Percentiles rank a stretch among this genome's conserved stretches.
phyloP scores from a whole-genome alignment of 1,140 invertebrate species.

The Micrasema longulum region DNA sequence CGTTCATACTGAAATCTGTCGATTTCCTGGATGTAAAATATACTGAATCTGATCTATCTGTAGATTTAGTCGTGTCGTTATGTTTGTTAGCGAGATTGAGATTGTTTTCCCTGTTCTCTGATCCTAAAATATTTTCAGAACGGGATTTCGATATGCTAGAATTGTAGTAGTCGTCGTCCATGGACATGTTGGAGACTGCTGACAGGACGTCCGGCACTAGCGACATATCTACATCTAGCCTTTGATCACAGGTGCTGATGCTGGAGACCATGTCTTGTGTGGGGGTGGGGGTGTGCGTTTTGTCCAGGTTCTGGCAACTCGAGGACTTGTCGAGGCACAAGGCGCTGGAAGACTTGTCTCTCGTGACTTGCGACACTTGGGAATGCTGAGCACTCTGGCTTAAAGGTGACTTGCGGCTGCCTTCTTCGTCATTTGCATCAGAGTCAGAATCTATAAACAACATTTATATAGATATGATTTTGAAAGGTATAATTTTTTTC shows the following conservation, averaged over 20 bases:
- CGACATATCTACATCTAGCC: constrained; percentile 60
- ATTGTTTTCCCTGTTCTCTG: constrained; percentile 60
- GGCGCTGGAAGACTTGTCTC: constrained; percentile 65
- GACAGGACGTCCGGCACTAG: constrained; percentile 64
- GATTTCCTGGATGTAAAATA: constrained; percentile 62
- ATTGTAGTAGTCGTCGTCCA: constrained; percentile 65
- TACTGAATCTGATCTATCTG: constrained; percentile 65
- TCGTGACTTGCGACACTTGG: constrained; percentile 59
- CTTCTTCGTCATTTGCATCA: constrained; percentile 64
- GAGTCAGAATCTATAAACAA: constrained; percentile 62
- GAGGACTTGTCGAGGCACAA: constrained; percentile 59
- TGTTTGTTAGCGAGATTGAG: constrained; percentile 59
- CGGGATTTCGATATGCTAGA: constrained; percentile 66
- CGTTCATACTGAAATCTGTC: constrained; percentile 55
- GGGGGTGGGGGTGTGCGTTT: constrained; percentile 65
- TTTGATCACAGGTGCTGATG: constrained; percentile 65
- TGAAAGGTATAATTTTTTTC: too few relatives aligned
- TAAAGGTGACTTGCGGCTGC: constrained; percentile 65
- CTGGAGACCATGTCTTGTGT: constrained; percentile 69
- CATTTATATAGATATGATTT: not conserved
- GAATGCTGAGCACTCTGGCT: constrained; percentile 65
- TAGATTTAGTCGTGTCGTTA: constrained; percentile 53
- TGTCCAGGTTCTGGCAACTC: constrained; percentile 57
- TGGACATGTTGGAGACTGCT: constrained; percentile 65
- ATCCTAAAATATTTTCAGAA: constrained; percentile 65